A percentile compares a stretch with the other conserved stretches of the same genome.
These are phyloP conservation scores for Venturia canescens DNA, from an alignment of 1,140 invertebrate species.

Conservation along the genomic window DNA sequence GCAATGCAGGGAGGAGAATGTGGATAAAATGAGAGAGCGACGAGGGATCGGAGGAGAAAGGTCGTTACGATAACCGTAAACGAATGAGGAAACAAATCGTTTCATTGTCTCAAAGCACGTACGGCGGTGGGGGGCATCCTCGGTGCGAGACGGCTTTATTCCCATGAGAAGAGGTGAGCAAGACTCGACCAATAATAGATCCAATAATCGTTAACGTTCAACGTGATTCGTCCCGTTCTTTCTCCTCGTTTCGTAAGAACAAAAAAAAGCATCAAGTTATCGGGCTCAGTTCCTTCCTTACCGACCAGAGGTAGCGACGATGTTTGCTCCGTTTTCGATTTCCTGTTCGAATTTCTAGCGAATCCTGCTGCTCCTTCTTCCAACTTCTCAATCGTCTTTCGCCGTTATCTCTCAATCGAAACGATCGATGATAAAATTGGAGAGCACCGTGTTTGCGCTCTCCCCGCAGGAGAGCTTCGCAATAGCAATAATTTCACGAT, in stretches of 20 bases:
- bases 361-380: no score
- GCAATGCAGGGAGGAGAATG: not conserved
- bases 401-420: no score
- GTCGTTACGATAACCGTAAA: constrained; percentile 18
- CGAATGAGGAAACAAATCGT: constrained; percentile 12
- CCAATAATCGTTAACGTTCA: constrained; percentile 22
- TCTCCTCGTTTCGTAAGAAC: not conserved
- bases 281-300: not conserved
- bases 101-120: not conserved
- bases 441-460: no score
- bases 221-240: not conserved
- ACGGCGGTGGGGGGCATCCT: no score
- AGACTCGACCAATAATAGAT: constrained; percentile 12
- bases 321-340: no score
- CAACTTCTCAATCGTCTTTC: no score
- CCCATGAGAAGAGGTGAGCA: not conserved
- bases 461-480: no score
- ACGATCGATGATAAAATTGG: no score
- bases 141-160: not conserved
- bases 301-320: not conserved
- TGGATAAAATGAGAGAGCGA: not conserved
- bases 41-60: not conserved
- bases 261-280: not conserved
- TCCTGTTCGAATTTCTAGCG: no score
- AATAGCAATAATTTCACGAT: no score